These are phyloP conservation scores for Uropetala carovei DNA, from an alignment of 2,888 invertebrate species.

Conservation along the genomic window DNA sequence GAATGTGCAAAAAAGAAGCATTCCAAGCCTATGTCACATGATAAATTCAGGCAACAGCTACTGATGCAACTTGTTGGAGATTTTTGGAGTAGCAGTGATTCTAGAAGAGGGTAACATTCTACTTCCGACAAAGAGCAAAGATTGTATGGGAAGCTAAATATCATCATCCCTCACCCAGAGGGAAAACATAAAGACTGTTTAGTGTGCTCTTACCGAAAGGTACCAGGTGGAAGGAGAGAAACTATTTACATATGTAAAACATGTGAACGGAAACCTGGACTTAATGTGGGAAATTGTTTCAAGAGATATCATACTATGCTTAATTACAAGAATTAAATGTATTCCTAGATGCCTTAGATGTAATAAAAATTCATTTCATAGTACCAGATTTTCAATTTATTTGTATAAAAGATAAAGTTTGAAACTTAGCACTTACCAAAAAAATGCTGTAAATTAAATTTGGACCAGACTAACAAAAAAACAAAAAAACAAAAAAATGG, in stretches of 20 bases:
- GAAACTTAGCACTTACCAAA: no score
- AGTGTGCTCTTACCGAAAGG: slow-evolving; percentile 69
- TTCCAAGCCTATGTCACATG: slow-evolving; percentile 68
- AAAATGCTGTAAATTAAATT: no score
- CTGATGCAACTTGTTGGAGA: no score
- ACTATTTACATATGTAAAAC: slow-evolving; percentile 21
- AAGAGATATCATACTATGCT: slow-evolving; percentile 67
- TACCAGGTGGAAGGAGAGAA: slow-evolving; percentile 33
- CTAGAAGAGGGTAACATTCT: slow-evolving; percentile 65
- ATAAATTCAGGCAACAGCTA: slow-evolving; percentile 68
- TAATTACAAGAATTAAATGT: slow-evolving; percentile 66
- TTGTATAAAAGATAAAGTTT: no score
- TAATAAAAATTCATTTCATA: no score
- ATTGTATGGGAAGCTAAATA: slow-evolving; percentile 68
- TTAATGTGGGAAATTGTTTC: slow-evolving; percentile 68
- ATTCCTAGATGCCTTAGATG: no score
- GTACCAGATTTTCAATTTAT: no score
- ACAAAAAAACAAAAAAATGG: no score
- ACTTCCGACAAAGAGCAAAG: slow-evolving; percentile 66
- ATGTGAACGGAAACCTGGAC: slow-evolving; percentile 67
- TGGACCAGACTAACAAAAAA: no score
- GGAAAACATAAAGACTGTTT: slow-evolving; percentile 67
- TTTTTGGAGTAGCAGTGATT: slow-evolving; percentile 65
- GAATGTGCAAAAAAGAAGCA: slow-evolving; percentile 66
- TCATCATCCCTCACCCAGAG: slow-evolving; percentile 65